These are phyloP conservation scores for Thalpophila matura DNA, from an alignment of 2,888 invertebrate species.

Conservation along the genomic window DNA sequence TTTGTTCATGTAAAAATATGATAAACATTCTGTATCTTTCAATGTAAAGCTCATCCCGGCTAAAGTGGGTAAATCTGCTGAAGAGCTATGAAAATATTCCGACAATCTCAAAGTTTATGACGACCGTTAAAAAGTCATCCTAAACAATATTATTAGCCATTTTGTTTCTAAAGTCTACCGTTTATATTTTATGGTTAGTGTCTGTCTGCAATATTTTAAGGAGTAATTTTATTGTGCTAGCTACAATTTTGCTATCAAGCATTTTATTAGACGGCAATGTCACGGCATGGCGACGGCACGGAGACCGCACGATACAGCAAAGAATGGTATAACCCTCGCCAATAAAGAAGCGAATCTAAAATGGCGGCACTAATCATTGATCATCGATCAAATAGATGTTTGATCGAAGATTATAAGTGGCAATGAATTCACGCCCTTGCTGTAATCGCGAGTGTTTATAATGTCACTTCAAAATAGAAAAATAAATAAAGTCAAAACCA, in stretches of 20 bases:
- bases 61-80: constrained; percentile 52
- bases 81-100: constrained; percentile 62
- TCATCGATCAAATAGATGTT: too few species aligned
- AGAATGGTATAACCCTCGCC: too few species aligned
- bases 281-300: too few species aligned
- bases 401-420: too few species aligned
- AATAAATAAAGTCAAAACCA: too few species aligned
- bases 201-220: constrained; percentile 35
- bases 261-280: too few species aligned
- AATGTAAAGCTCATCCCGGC: constrained; percentile 38
- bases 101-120: constrained; percentile 63
- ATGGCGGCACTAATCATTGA: too few species aligned
- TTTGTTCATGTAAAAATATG: constrained; percentile 36
- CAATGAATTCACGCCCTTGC: too few species aligned
- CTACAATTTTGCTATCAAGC: constrained; percentile 15
- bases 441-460: too few species aligned
- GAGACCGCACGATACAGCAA: too few species aligned
- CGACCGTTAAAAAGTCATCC: constrained; percentile 67
- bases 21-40: constrained; percentile 36
- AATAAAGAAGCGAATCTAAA: too few species aligned
- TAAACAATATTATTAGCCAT: constrained; percentile 66
- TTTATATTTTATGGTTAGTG: constrained; percentile 46
- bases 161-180: constrained; percentile 36
- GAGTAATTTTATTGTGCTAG: constrained; percentile 14
- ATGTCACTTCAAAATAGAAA: too few species aligned